Base-by-base conservation (phyloP, 2,113 vertebrate genomes). In the Eubucco bourcierii region DNA sequence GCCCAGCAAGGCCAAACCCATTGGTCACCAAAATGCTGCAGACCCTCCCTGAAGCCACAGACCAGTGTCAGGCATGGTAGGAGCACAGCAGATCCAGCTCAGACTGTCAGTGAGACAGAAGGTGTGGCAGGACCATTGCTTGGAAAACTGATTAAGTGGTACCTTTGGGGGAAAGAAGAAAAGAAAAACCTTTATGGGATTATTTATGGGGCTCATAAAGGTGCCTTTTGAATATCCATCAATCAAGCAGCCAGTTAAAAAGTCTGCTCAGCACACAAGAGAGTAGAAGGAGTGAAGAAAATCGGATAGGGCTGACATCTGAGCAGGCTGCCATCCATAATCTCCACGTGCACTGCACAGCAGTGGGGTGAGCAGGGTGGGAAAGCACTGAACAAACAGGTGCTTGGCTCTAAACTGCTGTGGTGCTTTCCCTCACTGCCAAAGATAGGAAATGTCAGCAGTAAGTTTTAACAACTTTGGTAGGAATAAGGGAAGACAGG, bases 161-260 rank as follows among this genome's bases (percentile, higher is more conserved):
- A 75, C 60, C 50, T 78, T 29, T 67, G 31, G 14, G 33, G 15
- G 34, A n/a, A 71, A 58, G 60, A 84, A 87, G 39, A 79, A 82
- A 61, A 91, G 88, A 70, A 80, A 86, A 91, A 63, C 67, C 41
- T 56, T 59, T 89, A 76, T 82, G 59, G 47, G 78, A 74, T 85
- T 87, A 89, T 90, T 94, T 90, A 58, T 21, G 78, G 60, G 84
- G 79, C 72, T 93, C 72, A 77, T 78, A 94, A 96, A 94, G 78
- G 53, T 67, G 80, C 91, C 71, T 87, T 89, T 85, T 93, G 90
- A 94, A 89, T 87, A 92, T 47, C 90, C 87, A 96, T 94, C 93
- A 83, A 95, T 94, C 91, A 95, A 64, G 14, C 78, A 72, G 89
- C 76, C 89, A 91, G 79, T 14, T 80, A 72, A 74, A 93, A 84